Conservation (phyloP, 1,140 invertebrate species). For the Carposina sasakii region DNA sequence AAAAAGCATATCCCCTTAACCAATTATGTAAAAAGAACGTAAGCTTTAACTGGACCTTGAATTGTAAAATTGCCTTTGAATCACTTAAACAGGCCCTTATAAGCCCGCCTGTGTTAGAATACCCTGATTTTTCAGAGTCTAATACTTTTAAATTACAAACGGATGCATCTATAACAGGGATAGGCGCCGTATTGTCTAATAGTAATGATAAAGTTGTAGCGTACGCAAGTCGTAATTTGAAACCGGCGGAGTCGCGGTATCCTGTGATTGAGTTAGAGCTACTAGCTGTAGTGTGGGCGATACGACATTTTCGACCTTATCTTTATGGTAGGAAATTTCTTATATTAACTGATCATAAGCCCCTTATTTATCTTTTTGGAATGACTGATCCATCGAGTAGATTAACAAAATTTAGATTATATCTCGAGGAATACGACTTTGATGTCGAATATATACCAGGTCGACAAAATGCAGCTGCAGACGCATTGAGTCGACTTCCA, state of each 20-base stretch:
- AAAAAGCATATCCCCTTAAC: slow-evolving; percentile 10
- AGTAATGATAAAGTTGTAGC: too few species aligned
- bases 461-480: not conserved
- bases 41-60: not conserved
- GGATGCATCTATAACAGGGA: not conserved
- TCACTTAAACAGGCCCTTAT: not conserved
- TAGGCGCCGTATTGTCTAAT: not conserved
- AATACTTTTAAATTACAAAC: not conserved
- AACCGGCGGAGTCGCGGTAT: too few species aligned
- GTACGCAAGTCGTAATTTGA: too few species aligned
- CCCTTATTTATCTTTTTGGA: not conserved
- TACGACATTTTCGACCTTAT: too few species aligned
- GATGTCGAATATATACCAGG: not conserved
- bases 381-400: not conserved
- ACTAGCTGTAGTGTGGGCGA: too few species aligned
- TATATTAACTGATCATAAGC: not conserved
- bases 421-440: not conserved
- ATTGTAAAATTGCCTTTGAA: not conserved
- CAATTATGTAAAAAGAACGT: slow-evolving; percentile 11
- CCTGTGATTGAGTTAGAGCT: too few species aligned
- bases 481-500: not conserved
- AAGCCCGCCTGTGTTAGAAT: not conserved
- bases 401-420: not conserved
- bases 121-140: not conserved
- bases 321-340: too few species aligned